These are phyloP conservation scores for Trichonephila clavata DNA, from an alignment of 1,140 invertebrate species.

Conservation along the genomic window DNA sequence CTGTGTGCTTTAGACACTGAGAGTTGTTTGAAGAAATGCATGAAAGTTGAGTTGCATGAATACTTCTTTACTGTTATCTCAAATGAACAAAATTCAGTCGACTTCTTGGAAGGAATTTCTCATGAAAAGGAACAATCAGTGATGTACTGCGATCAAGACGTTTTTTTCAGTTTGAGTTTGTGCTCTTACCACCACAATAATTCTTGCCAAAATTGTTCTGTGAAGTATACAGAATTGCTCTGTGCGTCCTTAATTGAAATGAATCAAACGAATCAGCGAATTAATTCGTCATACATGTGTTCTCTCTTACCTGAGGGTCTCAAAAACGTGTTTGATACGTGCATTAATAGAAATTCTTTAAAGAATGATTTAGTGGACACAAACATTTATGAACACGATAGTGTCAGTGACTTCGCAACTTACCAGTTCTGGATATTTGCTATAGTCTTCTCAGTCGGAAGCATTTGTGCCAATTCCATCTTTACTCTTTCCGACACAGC, in stretches of 20 bases:
- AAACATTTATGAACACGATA: not conserved
- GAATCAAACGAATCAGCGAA: not conserved
- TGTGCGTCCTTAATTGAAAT: too few relatives aligned
- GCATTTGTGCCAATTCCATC: not conserved
- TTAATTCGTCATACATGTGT: not conserved
- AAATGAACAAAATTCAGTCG: not conserved
- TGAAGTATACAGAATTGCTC: not conserved
- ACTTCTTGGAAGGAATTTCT: not conserved
- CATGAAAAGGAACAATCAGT: not conserved
- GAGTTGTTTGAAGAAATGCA: not conserved
- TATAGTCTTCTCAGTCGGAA: not conserved
- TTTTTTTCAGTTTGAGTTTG: not conserved
- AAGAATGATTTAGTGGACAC: not conserved
- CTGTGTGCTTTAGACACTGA: not conserved
- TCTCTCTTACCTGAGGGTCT: not conserved
- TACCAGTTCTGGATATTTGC: slow-evolving; percentile 56
- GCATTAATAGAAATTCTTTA: too few relatives aligned
- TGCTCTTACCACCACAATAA: not conserved
- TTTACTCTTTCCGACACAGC: slow-evolving; percentile 65
- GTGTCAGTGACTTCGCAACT: not conserved
- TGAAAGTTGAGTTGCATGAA: not conserved
- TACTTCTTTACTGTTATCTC: not conserved
- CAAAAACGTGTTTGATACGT: not conserved
- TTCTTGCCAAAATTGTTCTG: not conserved
- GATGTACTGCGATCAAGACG: not conserved